phyloP scores from a whole-genome alignment of 2,113 vertebrate genomes.

The Salvelinus namaycush region DNA sequence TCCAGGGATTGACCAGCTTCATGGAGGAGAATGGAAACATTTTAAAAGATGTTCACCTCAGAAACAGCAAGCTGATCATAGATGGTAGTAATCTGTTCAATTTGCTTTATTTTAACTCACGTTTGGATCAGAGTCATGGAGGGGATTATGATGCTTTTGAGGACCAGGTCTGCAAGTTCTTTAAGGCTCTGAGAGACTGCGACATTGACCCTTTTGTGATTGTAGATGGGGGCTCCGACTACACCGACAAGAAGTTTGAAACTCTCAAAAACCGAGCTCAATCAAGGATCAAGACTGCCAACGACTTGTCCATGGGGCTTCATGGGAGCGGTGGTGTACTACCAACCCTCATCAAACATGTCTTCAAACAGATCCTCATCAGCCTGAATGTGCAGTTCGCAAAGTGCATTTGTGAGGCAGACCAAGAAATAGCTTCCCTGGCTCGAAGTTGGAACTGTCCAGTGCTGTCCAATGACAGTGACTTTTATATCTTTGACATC shows the following conservation, averaged over 20 bases:
- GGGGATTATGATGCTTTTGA: conserved; percentile 83
- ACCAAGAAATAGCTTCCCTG: conserved; percentile 80
- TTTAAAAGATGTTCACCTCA: conserved; percentile 68
- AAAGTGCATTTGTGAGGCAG: conserved; percentile 82
- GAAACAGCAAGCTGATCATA: conserved; percentile 75
- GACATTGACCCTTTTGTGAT: conserved; percentile 79
- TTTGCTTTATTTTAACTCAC: conserved; percentile 70
- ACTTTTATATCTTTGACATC: conserved; percentile 86
- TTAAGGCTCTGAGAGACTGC: conserved; percentile 74
- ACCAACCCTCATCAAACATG: conserved; percentile 72
- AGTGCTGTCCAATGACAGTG: conserved; percentile 83
- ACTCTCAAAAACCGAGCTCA: conserved; percentile 59
- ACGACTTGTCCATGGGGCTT: conserved; percentile 56
- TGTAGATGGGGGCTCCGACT: conserved; percentile 81
- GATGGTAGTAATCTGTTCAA: conserved; percentile 80
- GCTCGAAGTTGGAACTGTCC: conserved; percentile 85
- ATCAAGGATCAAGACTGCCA: conserved; percentile 65
- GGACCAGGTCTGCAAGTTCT: conserved; percentile 65
- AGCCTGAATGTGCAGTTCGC: conserved; percentile 75
- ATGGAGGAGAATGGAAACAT: conserved; percentile 53
- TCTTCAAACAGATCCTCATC: conserved; percentile 79
- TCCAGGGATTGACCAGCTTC: conserved; percentile 63
- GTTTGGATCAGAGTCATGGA: conserved; percentile 75
- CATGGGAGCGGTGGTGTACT: conserved; percentile 35
- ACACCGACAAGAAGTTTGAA: conserved; percentile 74